These are phyloP conservation scores for Polydrusus pterygomalis DNA, from an alignment of 2,888 invertebrate genomes.

Conservation along the genomic window DNA sequence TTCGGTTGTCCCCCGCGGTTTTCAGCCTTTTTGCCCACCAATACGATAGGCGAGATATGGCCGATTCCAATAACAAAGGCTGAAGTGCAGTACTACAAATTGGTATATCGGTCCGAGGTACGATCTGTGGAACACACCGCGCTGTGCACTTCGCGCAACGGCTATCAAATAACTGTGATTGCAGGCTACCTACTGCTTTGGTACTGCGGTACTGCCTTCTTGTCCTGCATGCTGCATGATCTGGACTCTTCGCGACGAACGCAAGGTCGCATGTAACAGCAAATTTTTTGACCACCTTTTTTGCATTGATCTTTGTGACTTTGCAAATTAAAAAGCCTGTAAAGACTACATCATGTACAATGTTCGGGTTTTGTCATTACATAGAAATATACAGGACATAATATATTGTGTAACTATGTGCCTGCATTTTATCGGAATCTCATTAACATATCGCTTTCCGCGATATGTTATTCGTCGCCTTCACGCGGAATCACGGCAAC, in stretches of 20 bases:
- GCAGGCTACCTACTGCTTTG: constrained; percentile 54
- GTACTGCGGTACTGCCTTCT: constrained; percentile 54
- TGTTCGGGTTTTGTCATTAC: too few relatives aligned
- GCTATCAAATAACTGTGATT: constrained; percentile 57
- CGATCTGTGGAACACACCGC: constrained; percentile 47
- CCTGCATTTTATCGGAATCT: too few relatives aligned
- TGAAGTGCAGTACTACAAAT: constrained; percentile 51
- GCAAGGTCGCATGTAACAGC: constrained; percentile 55
- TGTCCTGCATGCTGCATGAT: constrained; percentile 55
- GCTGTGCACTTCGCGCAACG: constrained; percentile 54
- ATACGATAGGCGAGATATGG: constrained; percentile 46
- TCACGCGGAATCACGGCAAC: too few relatives aligned
- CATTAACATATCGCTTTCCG: too few relatives aligned
- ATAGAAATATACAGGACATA: too few relatives aligned
- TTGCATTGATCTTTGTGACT: constrained; percentile 25
- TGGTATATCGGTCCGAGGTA: constrained; percentile 45
- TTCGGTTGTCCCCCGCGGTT: constrained; percentile 39
- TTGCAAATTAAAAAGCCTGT: not conserved
- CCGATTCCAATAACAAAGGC: constrained; percentile 50
- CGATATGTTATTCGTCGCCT: too few relatives aligned
- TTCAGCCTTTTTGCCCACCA: constrained; percentile 35
- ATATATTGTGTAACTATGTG: too few relatives aligned
- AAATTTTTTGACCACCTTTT: constrained; percentile 47
- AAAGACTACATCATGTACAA: too few relatives aligned
- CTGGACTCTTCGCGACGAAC: constrained; percentile 55